Base-by-base conservation (phyloP, 2,797 vertebrate species). In the Cephalopachus bancanus region DNA sequence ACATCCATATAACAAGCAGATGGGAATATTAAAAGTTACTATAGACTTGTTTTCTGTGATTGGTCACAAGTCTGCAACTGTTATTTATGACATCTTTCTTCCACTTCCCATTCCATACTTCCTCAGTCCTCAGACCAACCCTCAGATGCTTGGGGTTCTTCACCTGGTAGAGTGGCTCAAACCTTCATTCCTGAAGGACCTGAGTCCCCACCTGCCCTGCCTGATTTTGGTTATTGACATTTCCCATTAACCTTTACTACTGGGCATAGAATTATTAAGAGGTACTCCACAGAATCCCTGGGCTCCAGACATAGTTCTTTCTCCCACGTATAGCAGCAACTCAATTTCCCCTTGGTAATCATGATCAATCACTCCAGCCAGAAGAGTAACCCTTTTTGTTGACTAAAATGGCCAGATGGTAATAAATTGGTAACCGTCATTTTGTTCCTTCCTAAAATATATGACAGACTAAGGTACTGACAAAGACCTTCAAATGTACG, bases 381-480 rank as follows among this genome's bases (percentile, higher is more conserved):
- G 49, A 69, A 65, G 12, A 94, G 33, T 57, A 22, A 72, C 57
- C 60, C 10, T n/a, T 84, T 89, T 89, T 57, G 55, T 75, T 92
- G 72, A 93, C 24, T 91, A 67, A 81, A 79, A 65, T 89, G 19
- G 64, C 30, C 49, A 72, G 33, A 44, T 62, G 22, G 33, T 49
- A 93, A 51, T 79, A 87, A 87, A 90, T 69, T 76, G 22, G 49
- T 67, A 55, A 53, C 19, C 3, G 22, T 80, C 28, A 71, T 24
- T 33, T 67, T 71, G 60, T 62, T 55, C n/a, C 30, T 89, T 51
- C 26, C 37, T 22, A 69, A 75, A 79, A 79, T 49, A 55, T 15
- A n/a, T 28, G 51, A 37, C 55, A 44, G 26, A 91, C 80, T 80
- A 93, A 94, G 69, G 69, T 30, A 55, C 65, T 93, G 37, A 64